Conservation (phyloP, 1,140 invertebrate species). For the Dendrolimus kikuchii region DNA sequence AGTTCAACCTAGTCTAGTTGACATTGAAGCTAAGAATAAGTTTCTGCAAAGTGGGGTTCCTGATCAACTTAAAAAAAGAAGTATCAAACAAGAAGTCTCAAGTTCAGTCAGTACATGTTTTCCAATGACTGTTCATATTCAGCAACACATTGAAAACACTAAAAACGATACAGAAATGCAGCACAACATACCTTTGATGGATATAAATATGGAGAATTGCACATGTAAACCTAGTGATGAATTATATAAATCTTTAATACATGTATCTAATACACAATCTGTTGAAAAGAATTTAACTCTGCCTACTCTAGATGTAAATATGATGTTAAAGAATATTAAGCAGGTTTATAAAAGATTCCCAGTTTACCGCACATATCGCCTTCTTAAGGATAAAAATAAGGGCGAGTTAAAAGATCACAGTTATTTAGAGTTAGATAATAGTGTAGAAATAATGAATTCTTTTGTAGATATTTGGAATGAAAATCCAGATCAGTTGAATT, state of each 20-base stretch:
- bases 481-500: conserved; percentile 48
- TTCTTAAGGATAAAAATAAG: conserved; percentile 58
- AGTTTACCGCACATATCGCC: conserved; percentile 68
- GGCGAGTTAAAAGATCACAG: conserved; percentile 40
- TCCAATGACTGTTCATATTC: conserved; percentile 71
- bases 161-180: not conserved
- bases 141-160: conserved; percentile 33
- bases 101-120: conserved; percentile 58
- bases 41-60: conserved; percentile 76
- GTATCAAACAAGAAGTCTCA: conserved; percentile 52
- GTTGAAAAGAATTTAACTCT: not conserved
- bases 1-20: conserved; percentile 64
- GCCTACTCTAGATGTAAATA: not conserved
- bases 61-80: conserved; percentile 69
- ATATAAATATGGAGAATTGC: conserved; percentile 7
- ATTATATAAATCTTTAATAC: conserved; percentile 20
- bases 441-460: conserved; percentile 46
- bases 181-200: conserved; percentile 3
- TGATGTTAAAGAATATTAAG: conserved; percentile 62
- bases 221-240: not conserved
- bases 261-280: conserved; percentile 3
- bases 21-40: conserved; percentile 72
- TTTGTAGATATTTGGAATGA: conserved; percentile 34
- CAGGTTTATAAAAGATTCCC: conserved; percentile 69
- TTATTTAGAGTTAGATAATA: conserved; percentile 47